These are phyloP conservation scores for Parotia lawesii DNA, from an alignment of 2,113 vertebrate species.

Conservation along the genomic window DNA sequence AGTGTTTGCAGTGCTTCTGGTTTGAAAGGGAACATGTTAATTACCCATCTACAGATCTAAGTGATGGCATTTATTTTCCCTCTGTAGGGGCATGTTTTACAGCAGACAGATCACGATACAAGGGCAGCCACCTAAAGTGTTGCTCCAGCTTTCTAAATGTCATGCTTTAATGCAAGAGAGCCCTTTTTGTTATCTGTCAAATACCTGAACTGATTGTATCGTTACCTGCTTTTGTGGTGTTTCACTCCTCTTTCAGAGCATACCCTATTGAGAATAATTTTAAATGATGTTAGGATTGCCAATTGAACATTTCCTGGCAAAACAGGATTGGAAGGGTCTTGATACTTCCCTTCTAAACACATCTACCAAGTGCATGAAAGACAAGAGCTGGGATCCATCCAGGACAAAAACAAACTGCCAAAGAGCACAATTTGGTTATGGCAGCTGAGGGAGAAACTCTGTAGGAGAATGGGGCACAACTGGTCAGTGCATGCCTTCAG, in stretches of 20 bases:
- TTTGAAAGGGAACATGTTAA: background rate
- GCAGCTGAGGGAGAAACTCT: background rate
- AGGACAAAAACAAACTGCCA: background rate
- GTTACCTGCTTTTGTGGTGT: background rate
- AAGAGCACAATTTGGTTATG: background rate
- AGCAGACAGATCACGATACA: background rate
- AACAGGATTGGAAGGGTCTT: background rate
- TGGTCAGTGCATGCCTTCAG: background rate
- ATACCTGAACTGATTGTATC: background rate
- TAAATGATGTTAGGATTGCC: background rate
- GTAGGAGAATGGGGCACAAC: background rate
- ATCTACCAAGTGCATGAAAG: background rate
- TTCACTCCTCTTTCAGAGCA: background rate
- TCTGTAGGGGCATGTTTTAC: background rate
- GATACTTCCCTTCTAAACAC: background rate
- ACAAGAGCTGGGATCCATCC: background rate
- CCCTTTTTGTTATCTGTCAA: background rate
- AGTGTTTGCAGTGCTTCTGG: background rate
- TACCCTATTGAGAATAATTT: background rate
- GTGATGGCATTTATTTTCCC: background rate
- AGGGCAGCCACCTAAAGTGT: background rate
- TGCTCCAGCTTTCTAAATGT: background rate
- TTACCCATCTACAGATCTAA: background rate
- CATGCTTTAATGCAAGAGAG: background rate
- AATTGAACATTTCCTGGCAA: background rate